Conservation (phyloP, 2,797 vertebrate species). For the Passerculus sandwichensis region DNA sequence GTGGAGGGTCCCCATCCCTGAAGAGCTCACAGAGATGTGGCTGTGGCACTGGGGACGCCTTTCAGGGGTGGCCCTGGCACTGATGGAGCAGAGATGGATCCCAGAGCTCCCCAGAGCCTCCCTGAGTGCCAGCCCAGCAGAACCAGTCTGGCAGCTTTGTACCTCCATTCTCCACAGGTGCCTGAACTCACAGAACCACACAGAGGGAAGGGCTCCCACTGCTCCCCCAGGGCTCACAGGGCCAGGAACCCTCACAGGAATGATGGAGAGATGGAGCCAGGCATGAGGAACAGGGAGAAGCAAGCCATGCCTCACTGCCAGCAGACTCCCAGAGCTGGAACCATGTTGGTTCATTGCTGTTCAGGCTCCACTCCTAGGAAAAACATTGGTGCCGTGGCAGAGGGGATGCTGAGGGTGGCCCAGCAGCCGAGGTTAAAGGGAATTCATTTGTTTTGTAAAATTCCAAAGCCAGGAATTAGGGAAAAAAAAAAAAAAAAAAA, state of each 20-base stretch:
- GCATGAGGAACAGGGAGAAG: background rate
- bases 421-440: background rate
- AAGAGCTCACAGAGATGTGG: rapidly evolving
- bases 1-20: rapidly evolving
- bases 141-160: background rate
- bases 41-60: background rate
- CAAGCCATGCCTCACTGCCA: background rate
- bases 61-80: background rate
- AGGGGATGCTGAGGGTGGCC: background rate
- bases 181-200: background rate
- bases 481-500: background rate
- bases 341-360: rapidly evolving
- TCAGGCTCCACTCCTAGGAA: background rate
- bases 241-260: background rate
- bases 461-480: background rate
- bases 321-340: background rate
- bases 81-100: background rate
- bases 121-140: background rate
- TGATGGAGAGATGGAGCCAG: background rate
- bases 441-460: background rate
- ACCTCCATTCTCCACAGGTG: background rate
- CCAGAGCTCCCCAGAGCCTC: background rate
- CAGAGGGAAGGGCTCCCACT: background rate
- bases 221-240: background rate
- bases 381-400: rapidly evolving